These are phyloP conservation scores for Clarias gariepinus DNA, from an alignment of 2,113 vertebrate genomes.

Conservation along the genomic window DNA sequence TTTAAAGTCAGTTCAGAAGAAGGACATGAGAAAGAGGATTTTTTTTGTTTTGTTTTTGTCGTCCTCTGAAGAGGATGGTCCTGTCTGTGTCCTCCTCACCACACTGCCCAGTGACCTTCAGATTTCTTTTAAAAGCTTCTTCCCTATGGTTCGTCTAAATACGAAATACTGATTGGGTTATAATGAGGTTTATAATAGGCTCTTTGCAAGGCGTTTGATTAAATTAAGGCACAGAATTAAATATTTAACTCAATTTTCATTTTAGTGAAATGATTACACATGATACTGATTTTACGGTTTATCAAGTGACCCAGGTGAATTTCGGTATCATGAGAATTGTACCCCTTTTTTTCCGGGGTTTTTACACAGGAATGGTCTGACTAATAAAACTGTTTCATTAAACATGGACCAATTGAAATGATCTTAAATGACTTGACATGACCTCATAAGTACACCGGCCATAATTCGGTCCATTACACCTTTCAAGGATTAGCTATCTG, in stretches of 20 bases:
- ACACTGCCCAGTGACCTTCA: neutral
- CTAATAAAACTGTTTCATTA: neutral
- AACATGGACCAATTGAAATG: neutral
- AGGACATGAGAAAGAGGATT: neutral
- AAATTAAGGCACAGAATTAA: slow-evolving; percentile 16
- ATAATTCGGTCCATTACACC: slow-evolving; percentile 22
- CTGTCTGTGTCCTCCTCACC: neutral
- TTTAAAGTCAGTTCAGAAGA: slow-evolving; percentile 46
- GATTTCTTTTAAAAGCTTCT: neutral
- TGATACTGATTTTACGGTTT: neutral
- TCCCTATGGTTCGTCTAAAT: slow-evolving; percentile 13
- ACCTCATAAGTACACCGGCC: neutral
- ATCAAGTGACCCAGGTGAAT: neutral
- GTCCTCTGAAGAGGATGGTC: slow-evolving; percentile 1
- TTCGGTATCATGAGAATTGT: neutral
- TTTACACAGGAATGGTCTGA: neutral
- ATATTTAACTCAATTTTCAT: slow-evolving; percentile 2
- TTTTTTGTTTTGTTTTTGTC: no score
- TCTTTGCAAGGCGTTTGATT: neutral
- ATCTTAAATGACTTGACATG: neutral
- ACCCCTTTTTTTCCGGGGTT: neutral
- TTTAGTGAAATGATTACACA: neutral
- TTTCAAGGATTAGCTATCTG: neutral
- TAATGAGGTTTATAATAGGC: slow-evolving; percentile 17
- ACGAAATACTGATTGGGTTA: slow-evolving; percentile 23